Base-by-base conservation (phyloP, 2,888 invertebrate genomes). In the Ceraclea dissimilis region DNA sequence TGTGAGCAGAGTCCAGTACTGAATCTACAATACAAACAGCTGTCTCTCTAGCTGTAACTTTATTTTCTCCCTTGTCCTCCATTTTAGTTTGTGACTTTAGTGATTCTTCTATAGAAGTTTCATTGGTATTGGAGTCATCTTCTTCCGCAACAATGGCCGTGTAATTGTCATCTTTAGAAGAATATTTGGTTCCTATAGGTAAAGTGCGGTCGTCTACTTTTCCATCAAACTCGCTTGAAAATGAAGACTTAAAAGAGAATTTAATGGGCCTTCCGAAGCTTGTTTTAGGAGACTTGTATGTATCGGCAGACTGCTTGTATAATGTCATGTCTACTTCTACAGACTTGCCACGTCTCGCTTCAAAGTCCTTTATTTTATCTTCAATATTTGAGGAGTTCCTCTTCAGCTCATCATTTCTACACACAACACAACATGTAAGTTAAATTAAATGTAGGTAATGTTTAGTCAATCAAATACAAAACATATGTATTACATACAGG, bases 341-440 rank as follows among this genome's bases (percentile, higher is more conserved):
- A 6, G 60, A 44, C 16, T 60, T 52, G 16, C 54, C 56, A 11
- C 58, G 58, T 43, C 54, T 39, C 18, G 58, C 59, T 56, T 62
- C 62, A 20, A 58, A 62, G 53, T 62, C 62, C 46, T 53, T 56
- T 18, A 62, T 62, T 52, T 62, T 62, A 17, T 62, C 60, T 60
- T 62, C 62, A 18, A 62, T 62, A 56, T 62, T 62, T 31, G 62
- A 62, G 13, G 62, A 62, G 50, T 62, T 62, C 56, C 62, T 19
- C 58, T 62, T 60, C 58, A 62, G 56, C 34, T 62, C 62, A 19
- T 60, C 62, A 50, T 62, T 62, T 58, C 62, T 62, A 58, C 52
- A 58, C 52, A 54, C 53, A 57, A 54, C 22, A 49, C 31, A 48
- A 51, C 33, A 44, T 39, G 34, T 10, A 34, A 48, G 16, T 8